These are phyloP conservation scores for Coenonympha arcania DNA, from an alignment of 2,888 invertebrate species.

Conservation along the genomic window DNA sequence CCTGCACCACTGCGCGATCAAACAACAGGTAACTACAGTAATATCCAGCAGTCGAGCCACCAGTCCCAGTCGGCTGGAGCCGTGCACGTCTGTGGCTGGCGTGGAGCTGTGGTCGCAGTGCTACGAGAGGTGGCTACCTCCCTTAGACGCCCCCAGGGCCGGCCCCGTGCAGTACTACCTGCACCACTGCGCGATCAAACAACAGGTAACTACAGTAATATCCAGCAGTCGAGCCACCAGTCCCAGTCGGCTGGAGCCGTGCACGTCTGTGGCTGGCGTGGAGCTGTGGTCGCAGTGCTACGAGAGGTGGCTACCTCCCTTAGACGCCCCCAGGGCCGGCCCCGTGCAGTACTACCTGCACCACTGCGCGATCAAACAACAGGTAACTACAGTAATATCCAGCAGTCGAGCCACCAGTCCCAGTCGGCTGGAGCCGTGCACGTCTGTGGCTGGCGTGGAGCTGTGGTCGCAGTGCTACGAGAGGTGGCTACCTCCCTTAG, in stretches of 20 bases:
- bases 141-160: slow-evolving; percentile 83
- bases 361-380: slow-evolving; percentile 58
- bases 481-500: slow-evolving; percentile 88
- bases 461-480: slow-evolving; percentile 93
- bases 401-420: background rate
- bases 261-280: slow-evolving; percentile 71
- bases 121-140: slow-evolving; percentile 91
- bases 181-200: slow-evolving; percentile 59
- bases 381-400: slow-evolving; percentile 45
- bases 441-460: slow-evolving; percentile 74
- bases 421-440: slow-evolving; percentile 51
- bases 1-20: slow-evolving; percentile 62
- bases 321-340: slow-evolving; percentile 84
- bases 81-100: slow-evolving; percentile 69
- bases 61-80: slow-evolving; percentile 35
- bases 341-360: slow-evolving; percentile 73
- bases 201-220: slow-evolving; percentile 53
- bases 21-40: slow-evolving; percentile 57
- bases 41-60: background rate
- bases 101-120: slow-evolving; percentile 89
- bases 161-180: slow-evolving; percentile 77
- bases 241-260: slow-evolving; percentile 44
- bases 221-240: background rate
- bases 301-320: slow-evolving; percentile 88
- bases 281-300: slow-evolving; percentile 92